Percentiles rank a stretch among this genome's conserved stretches.
phyloP scores from a whole-genome alignment of 2,113 vertebrate species.

The Jaculus jaculus region DNA sequence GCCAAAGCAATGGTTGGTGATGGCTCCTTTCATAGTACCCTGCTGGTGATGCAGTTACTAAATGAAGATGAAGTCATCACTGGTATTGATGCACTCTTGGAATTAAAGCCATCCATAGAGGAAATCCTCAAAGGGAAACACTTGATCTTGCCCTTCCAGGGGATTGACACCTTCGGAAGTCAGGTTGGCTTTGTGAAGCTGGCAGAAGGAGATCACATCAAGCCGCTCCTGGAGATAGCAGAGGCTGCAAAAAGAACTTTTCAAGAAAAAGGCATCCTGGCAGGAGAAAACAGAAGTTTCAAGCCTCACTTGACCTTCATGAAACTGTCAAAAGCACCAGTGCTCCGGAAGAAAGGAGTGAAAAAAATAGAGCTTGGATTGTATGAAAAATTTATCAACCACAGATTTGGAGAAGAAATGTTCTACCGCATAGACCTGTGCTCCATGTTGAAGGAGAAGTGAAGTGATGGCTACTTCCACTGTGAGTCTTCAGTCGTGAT shows the following conservation, averaged over 20 bases:
- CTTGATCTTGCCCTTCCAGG: slow-evolving; percentile 91
- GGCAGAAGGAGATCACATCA: slow-evolving; percentile 85
- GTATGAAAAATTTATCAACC: slow-evolving; percentile 88
- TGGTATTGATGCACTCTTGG: slow-evolving; percentile 87
- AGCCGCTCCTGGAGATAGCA: slow-evolving; percentile 87
- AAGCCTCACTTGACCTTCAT: slow-evolving; percentile 97
- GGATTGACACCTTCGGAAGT: slow-evolving; percentile 91
- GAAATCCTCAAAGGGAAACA: slow-evolving; percentile 88
- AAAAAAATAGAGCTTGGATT: slow-evolving; percentile 91
- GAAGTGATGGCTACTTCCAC: slow-evolving; percentile 93
- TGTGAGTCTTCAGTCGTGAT: slow-evolving; percentile 92
- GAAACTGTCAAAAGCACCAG: slow-evolving; percentile 93
- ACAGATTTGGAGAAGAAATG: slow-evolving; percentile 92
- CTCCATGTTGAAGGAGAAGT: slow-evolving; percentile 97
- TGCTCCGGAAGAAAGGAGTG: slow-evolving; percentile 90
- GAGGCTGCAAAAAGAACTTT: slow-evolving; percentile 89
- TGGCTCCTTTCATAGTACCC: slow-evolving; percentile 93
- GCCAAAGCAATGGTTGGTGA: slow-evolving; percentile 89
- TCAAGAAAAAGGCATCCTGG: slow-evolving; percentile 89
- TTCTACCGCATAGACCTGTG: slow-evolving; percentile 94
- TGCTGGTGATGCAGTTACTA: slow-evolving; percentile 92
- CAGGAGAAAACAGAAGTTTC: slow-evolving; percentile 88
- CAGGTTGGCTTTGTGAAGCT: slow-evolving; percentile 94
- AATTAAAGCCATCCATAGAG: slow-evolving; percentile 86
- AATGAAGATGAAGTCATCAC: slow-evolving; percentile 90